Base-by-base conservation (phyloP, 2,113 vertebrate species). In the Xiphophorus hellerii region DNA sequence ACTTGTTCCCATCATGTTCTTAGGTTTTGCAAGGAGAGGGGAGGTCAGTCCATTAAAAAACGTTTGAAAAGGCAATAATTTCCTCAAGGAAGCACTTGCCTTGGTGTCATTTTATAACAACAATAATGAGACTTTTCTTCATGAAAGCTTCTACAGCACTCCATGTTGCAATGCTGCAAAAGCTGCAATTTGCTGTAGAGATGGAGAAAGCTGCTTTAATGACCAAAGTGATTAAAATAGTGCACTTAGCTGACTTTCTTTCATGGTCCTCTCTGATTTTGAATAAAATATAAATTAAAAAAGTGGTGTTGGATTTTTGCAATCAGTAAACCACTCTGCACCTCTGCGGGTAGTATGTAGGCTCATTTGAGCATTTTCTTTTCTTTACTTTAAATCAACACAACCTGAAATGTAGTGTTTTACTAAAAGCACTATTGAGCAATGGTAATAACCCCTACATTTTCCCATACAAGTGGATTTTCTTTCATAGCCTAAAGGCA, bases 21-120 rank as follows among this genome's bases (percentile, higher is more conserved):
- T 66, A 85, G 80, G 66, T 74, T 69, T 75, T 87, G 80, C 82
- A 76, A 92, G 89, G 83, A 66, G 84, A 88, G 66, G 86, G 80
- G 83, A 84, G 51, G 84, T 76, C 81, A 81, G 84, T 91, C 89
- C 85, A 90, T 92, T 88, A 88, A 83, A 90, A 84, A 80, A 66
- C 51, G 73, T 82, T 90, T 87, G 83, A 88, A 90, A 90, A 79
- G 73, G 78, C 73, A 87, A 80, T 88, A 69, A 84, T 87, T 88
- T 92, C 75, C 69, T 90, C 63, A 83, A 78, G 86, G 84, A 89
- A 78, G 61, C 87, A 86, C 84, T 86, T 85, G 86, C 84, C 81
- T 87, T 87, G 81, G 78, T 88, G 91, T 78, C 84, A 64, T 75
- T 84, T 89, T 83, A 87, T 87, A 80, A 77, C 77, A 85, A 73